phyloP scores from a whole-genome alignment of 1,140 invertebrate species.

The Nephotettix cincticeps region DNA sequence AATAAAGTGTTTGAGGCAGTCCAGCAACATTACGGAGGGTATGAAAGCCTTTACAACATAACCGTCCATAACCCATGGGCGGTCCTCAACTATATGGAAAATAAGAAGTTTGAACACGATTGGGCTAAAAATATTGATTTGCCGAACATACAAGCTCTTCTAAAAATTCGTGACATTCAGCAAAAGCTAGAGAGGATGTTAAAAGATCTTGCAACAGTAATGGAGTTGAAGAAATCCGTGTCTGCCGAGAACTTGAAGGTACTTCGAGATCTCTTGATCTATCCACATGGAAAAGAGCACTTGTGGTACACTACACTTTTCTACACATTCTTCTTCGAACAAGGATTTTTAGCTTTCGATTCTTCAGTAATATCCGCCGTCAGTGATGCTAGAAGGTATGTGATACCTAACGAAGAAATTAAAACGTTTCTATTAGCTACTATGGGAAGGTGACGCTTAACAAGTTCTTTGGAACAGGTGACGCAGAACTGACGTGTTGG shows the following conservation, averaged over 20 bases:
- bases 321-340: neutral
- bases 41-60: neutral
- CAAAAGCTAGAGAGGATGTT: neutral
- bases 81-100: neutral
- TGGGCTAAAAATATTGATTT: neutral
- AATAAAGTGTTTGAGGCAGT: neutral
- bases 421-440: neutral
- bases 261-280: neutral
- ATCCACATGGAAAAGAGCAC: neutral
- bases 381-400: conserved; percentile 1
- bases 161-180: neutral
- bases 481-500: no score
- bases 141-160: neutral
- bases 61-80: neutral
- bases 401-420: neutral
- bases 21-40: neutral
- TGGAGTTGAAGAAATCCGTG: neutral
- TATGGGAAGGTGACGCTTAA: no score
- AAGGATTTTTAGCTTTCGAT: neutral
- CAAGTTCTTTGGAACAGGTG: no score
- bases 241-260: neutral
- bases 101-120: neutral
- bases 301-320: neutral
- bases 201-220: neutral
- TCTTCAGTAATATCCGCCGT: neutral